Evolutionary conservation across 2,888 invertebrate species (phyloP), one percentile per base, ranked within the genome.

Genomic region (Aporophyla nigra): DNA sequence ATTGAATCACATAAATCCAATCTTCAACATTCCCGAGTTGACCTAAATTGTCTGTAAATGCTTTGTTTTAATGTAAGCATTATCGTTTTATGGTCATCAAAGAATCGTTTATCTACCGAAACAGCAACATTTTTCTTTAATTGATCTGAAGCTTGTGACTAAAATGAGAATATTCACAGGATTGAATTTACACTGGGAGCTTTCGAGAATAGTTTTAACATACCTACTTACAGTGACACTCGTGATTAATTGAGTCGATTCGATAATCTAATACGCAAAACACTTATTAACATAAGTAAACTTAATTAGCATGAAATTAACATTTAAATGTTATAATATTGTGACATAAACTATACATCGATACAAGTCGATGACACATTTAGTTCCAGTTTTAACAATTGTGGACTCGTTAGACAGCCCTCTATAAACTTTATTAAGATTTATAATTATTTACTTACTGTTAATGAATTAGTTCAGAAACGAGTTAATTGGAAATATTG

Each of bases 261-360:
- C 19, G 33, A 56, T 59, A 74, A 84, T 67, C 40, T 56, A 69
- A 53, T 69, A 78, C 70, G 66, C 58, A 53, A 83, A 81, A 58
- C 68, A 54, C 49, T 43, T 6, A 72, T 84, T 82, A 43, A 72
- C 71, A 66, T 59, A 82, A 51, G 76, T 67, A 73, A 76, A 76
- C 85, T 76, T 80, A 72, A 84, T 76, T 71, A 76, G 68, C 65
- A 56, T 70, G 54, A 71, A 61, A 84, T 76, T 73, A 68, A 46
- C 73, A 69, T 84, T 49, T 21, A 19, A 59, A n/a, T 61, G 56
- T 51, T 69, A 58, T 24, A 83, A 62, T 68, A 58, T 81, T 54
- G 73, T 61, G 68, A 73, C 53, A 69, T 76, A 61, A 69, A 81
- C 74, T 33, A 54, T 0, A 46, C n/a, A 61, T 73, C 24, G 19